Conservation (phyloP, 2,797 vertebrate species). For the Bradypus variegatus region DNA sequence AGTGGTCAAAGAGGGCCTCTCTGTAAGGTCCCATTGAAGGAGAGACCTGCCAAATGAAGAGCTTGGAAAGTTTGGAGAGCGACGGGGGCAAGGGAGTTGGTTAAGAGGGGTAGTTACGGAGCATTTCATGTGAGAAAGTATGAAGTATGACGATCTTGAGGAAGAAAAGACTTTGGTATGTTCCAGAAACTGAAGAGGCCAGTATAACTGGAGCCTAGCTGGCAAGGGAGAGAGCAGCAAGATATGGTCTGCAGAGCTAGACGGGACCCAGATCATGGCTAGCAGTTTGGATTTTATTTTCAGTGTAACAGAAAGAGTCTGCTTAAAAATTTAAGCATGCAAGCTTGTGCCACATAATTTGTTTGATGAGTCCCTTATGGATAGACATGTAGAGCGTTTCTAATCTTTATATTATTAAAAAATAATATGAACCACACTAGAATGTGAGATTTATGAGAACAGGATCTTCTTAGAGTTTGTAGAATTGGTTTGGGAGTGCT, state of each 20-base stretch:
- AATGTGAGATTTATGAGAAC: not conserved
- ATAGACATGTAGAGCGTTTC: not conserved
- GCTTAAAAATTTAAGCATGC: not conserved
- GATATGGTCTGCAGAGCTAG: not conserved
- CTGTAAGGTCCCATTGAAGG: not conserved
- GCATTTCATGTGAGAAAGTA: not conserved
- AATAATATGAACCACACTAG: not conserved
- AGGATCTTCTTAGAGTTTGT: not conserved
- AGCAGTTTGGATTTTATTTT: conserved; percentile 3
- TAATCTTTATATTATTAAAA: not conserved
- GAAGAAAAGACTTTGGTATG: not conserved
- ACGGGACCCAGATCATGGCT: not conserved
- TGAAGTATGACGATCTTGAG: not conserved
- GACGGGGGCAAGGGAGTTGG: not conserved
- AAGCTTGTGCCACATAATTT: not conserved
- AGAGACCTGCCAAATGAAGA: not conserved
- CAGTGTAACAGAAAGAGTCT: not conserved
- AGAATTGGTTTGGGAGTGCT: not conserved
- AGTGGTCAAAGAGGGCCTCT: not conserved
- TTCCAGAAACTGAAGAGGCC: not conserved
- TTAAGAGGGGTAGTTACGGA: not conserved
- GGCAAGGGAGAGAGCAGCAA: not conserved
- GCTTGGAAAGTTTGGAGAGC: not conserved
- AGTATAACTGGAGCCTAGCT: not conserved
- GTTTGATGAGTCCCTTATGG: not conserved